Conservation (phyloP, 2,797 vertebrate species). For the Myotis myotis region DNA sequence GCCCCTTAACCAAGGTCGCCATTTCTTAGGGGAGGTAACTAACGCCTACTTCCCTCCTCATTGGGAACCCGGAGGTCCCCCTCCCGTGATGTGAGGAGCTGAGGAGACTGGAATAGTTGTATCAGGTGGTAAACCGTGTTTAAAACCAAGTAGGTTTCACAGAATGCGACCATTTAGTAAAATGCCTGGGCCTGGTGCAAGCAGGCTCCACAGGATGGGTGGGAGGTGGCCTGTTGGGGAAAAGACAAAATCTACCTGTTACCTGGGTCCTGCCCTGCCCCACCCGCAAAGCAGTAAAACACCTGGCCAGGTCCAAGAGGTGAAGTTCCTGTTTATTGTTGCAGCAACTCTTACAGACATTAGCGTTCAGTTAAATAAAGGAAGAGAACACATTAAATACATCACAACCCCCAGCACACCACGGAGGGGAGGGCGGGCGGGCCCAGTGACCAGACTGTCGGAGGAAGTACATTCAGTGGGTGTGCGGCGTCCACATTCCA, state of each 20-base stretch:
- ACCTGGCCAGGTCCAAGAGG: constrained; percentile 81
- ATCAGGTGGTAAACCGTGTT: accelerated
- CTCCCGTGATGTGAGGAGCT: not conserved
- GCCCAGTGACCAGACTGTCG: constrained; percentile 85
- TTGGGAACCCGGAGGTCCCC: not conserved
- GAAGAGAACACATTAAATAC: constrained; percentile 89
- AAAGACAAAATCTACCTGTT: not conserved
- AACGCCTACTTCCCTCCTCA: not conserved
- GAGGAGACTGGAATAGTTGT: accelerated
- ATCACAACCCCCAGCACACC: constrained; percentile 86
- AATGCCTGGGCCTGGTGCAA: accelerated
- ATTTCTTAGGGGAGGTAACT: no score
- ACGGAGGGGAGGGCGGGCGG: constrained; percentile 80
- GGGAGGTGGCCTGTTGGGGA: not conserved
- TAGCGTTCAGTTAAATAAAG: constrained; percentile 91
- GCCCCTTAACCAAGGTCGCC: not conserved
- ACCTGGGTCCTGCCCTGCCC: accelerated
- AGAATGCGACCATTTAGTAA: not conserved
- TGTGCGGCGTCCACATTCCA: constrained; percentile 91
- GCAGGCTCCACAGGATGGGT: accelerated
- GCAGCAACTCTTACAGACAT: constrained; percentile 94
- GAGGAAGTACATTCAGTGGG: constrained; percentile 93
- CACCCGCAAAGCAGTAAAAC: constrained; percentile 26
- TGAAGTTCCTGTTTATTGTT: constrained; percentile 89
- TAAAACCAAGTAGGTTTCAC: not conserved